phyloP scores from a whole-genome alignment of 2,113 vertebrate species.

The Terrapene triunguis region DNA sequence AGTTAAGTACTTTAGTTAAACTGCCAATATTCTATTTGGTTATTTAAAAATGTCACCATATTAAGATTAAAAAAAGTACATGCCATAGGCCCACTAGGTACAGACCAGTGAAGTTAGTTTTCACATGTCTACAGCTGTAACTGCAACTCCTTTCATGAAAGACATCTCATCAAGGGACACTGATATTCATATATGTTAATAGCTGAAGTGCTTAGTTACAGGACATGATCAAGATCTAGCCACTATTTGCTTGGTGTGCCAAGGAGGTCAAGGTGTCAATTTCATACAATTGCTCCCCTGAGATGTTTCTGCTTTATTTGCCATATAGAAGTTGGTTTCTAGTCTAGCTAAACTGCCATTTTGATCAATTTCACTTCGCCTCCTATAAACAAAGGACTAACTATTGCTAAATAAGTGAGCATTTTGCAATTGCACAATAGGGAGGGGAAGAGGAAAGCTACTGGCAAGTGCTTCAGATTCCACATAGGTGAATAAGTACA shows the following conservation, averaged over 20 bases:
- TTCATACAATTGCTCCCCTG: neutral
- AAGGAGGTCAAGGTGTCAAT: neutral
- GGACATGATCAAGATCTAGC: neutral
- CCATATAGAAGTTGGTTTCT: neutral
- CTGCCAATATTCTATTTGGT: neutral
- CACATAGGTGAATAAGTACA: neutral
- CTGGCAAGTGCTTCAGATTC: neutral
- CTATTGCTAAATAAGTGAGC: no score
- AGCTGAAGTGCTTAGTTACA: neutral
- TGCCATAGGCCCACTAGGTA: no score
- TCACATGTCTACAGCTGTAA: neutral
- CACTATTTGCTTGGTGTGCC: neutral
- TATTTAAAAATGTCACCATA: neutral
- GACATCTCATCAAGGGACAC: neutral
- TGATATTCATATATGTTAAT: neutral
- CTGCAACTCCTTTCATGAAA: neutral
- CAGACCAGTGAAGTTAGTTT: neutral
- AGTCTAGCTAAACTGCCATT: neutral
- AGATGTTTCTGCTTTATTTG: neutral
- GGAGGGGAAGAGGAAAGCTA: neutral
- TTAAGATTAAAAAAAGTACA: neutral
- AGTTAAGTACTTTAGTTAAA: neutral
- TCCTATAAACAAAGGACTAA: no score
- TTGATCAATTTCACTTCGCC: no score
- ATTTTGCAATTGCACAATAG: neutral